Conservation (phyloP, 2,113 vertebrate species). For the Elanus axillaris region DNA sequence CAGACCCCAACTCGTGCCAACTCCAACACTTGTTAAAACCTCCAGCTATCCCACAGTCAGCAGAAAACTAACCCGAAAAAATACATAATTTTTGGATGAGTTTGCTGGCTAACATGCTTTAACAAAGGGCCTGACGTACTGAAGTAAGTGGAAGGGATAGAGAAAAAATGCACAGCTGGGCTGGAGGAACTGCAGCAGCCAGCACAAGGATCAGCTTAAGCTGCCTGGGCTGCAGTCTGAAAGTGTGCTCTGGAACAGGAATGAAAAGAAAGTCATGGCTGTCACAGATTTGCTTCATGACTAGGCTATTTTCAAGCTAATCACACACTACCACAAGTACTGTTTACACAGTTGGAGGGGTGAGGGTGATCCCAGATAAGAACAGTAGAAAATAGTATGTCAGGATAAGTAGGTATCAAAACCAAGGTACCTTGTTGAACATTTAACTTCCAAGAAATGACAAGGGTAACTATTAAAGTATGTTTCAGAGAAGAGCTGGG, state of each 20-base stretch:
- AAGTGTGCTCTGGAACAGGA: not conserved
- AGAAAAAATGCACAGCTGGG: constrained; percentile 4
- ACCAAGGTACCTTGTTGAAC: not conserved
- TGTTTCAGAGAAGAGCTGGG: not conserved
- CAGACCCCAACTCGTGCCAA: not conserved
- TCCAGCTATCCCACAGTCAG: not conserved
- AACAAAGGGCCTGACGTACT: not conserved
- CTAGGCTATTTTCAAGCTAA: not conserved
- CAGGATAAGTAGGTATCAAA: not conserved
- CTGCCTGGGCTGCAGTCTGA: not conserved
- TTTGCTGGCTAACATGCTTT: not conserved
- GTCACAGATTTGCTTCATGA: not conserved
- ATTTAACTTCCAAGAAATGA: not conserved
- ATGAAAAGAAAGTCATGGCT: not conserved
- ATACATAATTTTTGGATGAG: not conserved
- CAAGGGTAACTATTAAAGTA: not conserved
- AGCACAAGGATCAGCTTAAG: not conserved
- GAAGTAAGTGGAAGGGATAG: not conserved
- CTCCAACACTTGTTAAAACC: not conserved
- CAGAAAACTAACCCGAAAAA: not conserved
- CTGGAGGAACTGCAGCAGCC: not conserved
- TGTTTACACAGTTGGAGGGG: not conserved
- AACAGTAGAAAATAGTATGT: not conserved
- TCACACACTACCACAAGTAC: not conserved
- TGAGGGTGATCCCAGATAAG: not conserved